Base-by-base conservation (phyloP, 1,140 invertebrate species). In the Drosophila willistoni region DNA sequence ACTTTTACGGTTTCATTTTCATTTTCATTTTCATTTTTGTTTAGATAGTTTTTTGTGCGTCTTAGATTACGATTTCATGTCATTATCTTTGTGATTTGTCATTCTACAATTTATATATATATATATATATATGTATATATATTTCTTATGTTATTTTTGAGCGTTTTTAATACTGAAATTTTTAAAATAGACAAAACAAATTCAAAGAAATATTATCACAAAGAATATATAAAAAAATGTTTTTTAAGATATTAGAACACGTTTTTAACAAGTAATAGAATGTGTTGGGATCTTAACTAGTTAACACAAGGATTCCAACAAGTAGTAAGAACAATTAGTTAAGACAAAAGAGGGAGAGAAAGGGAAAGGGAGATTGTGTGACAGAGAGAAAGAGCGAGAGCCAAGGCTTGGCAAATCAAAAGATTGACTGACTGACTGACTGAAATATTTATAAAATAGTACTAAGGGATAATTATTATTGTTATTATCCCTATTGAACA, bases 11-110 rank as follows among this genome's bases (percentile, higher is more conserved):
- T 51, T 51, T 51, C 44, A 47, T 47, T 51, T 77, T 22, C 14
- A 29, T 59, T 51, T 51, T 51, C 44, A 47, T 47, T 51, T 77
- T 22, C 14, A 29, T 59, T 68, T 64, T 65, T 17, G 22, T 68
- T 74, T 39, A 82, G 73, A 82, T 80, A 51, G 44, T 51, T 51
- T 51, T 51, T 86, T 87, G 83, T 86, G 83, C 72, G 64, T 71
- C 54, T 87, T 76, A 64, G 17, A 68, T 72, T 71, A 77, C 65
- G 63, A 51, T 73, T 77, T 60, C 14, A 13, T 71, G 39, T 12
- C 19, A 34, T 33, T 67, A 39, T 60, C 68, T 47, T n/a, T 61
- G 54, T 76, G 83, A 86, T 79, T 86, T 86, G 81, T 85, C 81
- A 55, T 59, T 75, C 71, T 59, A 78, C 64, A 54, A 33, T 84